Conservation (phyloP, 2,797 vertebrate genomes). For the Pangasius macronema region DNA sequence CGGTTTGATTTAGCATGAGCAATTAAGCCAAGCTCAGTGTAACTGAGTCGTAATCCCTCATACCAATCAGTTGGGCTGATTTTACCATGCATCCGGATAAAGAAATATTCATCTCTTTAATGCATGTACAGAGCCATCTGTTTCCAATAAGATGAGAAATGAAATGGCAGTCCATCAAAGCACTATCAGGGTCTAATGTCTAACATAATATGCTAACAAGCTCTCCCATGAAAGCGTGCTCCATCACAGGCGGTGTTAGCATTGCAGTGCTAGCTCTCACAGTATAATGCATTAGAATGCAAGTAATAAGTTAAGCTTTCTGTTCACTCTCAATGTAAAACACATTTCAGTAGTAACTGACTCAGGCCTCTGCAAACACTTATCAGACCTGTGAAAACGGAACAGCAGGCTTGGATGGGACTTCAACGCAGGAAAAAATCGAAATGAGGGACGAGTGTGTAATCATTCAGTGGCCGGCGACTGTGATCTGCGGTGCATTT, state of each 20-base stretch:
- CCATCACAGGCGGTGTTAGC: constrained; percentile 10
- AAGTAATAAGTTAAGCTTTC: neutral
- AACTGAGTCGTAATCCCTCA: neutral
- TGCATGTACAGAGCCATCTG: neutral
- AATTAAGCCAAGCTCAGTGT: neutral
- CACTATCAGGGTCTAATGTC: constrained; percentile 8
- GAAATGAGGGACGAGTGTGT: constrained; percentile 46
- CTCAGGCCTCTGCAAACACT: constrained; percentile 36
- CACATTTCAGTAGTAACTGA: neutral
- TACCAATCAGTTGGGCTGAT: constrained; percentile 1
- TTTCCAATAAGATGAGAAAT: constrained; percentile 28
- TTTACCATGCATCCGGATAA: neutral
- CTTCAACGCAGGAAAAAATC: constrained; percentile 20
- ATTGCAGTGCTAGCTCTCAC: neutral
- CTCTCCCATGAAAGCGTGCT: neutral
- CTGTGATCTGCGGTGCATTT: constrained; percentile 43
- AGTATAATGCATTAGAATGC: neutral
- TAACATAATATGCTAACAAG: constrained; percentile 26
- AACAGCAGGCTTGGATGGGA: constrained; percentile 23
- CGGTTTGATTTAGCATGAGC: constrained; percentile 1
- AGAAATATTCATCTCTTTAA: constrained; percentile 1
- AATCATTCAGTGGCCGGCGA: constrained; percentile 48
- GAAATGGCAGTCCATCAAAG: neutral
- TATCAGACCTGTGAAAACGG: constrained; percentile 23
- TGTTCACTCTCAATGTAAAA: neutral